Evolutionary conservation across 2,888 invertebrate genomes (phyloP).

Genomic region (Cosmia pyralina): DNA sequence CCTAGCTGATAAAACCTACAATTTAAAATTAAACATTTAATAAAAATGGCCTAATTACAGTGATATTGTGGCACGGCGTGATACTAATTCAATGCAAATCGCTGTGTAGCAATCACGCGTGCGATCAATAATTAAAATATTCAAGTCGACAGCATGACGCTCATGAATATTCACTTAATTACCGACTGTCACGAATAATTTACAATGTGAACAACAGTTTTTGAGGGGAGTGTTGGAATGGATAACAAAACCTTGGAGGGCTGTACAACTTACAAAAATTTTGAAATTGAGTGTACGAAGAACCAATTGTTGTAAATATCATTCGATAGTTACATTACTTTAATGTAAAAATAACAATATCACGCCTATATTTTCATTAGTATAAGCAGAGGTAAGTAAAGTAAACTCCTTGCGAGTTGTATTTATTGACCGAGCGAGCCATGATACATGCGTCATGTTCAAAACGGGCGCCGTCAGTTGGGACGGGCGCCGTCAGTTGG

Average conservation of each 20-base stretch:
- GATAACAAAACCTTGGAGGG: constrained; percentile 20
- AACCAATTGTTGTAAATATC: not conserved
- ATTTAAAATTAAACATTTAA: constrained; percentile 28
- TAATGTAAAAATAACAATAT: not conserved
- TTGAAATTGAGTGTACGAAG: not conserved
- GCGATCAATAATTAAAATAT: constrained; percentile 66
- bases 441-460: no score
- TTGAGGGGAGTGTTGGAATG: constrained; percentile 37
- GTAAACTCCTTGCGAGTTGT: not conserved
- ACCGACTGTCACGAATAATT: constrained; percentile 61
- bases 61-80: constrained; percentile 21
- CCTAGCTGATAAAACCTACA: constrained; percentile 10
- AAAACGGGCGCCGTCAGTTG: no score
- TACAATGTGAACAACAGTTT: constrained; percentile 46
- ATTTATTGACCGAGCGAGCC: not conserved
- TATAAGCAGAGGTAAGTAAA: not conserved
- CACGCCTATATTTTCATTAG: not conserved
- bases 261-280: not conserved
- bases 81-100: constrained; percentile 56
- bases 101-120: constrained; percentile 45
- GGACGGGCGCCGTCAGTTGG: no score
- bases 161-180: constrained; percentile 67
- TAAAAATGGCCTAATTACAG: constrained; percentile 29
- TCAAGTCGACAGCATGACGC: constrained; percentile 58
- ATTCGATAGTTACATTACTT: not conserved